These are phyloP conservation scores for Origma solitaria DNA, from an alignment of 2,113 vertebrate genomes.

Conservation along the genomic window DNA sequence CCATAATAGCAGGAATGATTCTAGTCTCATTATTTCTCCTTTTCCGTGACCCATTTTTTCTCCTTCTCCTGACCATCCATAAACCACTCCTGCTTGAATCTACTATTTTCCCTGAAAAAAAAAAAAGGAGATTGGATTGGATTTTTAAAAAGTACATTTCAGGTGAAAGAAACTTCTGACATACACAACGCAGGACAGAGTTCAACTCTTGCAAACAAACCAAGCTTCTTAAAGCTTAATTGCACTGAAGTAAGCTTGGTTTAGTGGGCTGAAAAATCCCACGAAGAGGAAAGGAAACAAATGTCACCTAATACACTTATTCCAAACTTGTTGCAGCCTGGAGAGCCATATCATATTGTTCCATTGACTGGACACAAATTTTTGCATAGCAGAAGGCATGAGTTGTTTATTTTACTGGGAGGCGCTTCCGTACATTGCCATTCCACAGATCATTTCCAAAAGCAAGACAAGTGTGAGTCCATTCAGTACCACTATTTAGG, in stretches of 20 bases:
- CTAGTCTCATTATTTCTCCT: neutral
- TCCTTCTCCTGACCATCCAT: neutral
- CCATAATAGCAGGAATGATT: neutral
- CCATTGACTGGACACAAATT: neutral
- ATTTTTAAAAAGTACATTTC: neutral
- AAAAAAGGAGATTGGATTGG: neutral
- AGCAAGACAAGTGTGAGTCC: neutral
- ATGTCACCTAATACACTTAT: neutral
- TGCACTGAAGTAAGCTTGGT: neutral
- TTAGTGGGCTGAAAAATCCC: neutral
- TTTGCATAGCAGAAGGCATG: neutral
- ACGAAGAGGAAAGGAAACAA: neutral
- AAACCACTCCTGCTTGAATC: neutral
- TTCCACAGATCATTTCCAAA: neutral
- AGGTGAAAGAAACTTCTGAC: neutral
- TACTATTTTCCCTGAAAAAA: neutral
- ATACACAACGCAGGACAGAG: neutral
- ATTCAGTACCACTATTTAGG: neutral
- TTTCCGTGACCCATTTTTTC: neutral
- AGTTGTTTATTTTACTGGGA: neutral
- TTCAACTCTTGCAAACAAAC: neutral
- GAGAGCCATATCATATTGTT: neutral
- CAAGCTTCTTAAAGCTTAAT: neutral
- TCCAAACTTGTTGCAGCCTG: neutral
- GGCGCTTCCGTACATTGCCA: neutral